Evolutionary conservation across 64 coral and sea anemone species (phyloP), one percentile per base, ranked within the genome.

Genomic region (Montipora capricornis): DNA sequence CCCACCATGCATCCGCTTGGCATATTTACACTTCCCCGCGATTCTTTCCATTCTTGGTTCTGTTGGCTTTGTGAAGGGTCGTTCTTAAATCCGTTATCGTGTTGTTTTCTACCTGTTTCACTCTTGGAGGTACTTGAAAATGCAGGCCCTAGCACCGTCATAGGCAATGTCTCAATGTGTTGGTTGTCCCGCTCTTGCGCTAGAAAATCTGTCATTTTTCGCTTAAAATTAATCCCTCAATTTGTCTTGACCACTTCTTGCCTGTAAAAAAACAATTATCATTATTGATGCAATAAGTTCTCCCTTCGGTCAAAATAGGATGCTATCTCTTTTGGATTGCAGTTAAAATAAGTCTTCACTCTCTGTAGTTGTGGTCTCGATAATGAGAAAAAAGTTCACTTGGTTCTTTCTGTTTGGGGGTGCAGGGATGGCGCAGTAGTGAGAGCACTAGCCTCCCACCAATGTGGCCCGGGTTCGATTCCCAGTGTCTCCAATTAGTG

Each of bases 141-240:
- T 24, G 68, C n/a, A 19, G 46, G 4, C 20, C 19, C 82, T 0
- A 66, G 46, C 17, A 26, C 17, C 47, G 46, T 70, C 82, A 86
- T 71, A 10, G 82, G 64, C n/a, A 73, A 49, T 86, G 8, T 66
- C 49, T 86, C 80, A 3, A 26, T 62, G 4, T 8, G 53, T 8
- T 52, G 60, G 15, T 15, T 60, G 52, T 14, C 20, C 5, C 11
- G 60, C 8, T 59, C 47, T 86, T 86, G 82, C 11, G 45, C 9
- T 26, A 59, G 37, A 22, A 50, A 73, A 73, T 50, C 47, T 71
- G 62, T 49, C 82, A 86, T 86, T 5, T 86, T 73, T 70, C 16
- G 11, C 3, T 5, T 37, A 37, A 37, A 37, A 37, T 37, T 57
- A 57, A 1, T 57, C 11, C 11, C 53, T 37, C 1, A 37, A 66